Evolutionary conservation across 2,113 vertebrate species (phyloP).

Genomic region (Triplophysa tibetana): DNA sequence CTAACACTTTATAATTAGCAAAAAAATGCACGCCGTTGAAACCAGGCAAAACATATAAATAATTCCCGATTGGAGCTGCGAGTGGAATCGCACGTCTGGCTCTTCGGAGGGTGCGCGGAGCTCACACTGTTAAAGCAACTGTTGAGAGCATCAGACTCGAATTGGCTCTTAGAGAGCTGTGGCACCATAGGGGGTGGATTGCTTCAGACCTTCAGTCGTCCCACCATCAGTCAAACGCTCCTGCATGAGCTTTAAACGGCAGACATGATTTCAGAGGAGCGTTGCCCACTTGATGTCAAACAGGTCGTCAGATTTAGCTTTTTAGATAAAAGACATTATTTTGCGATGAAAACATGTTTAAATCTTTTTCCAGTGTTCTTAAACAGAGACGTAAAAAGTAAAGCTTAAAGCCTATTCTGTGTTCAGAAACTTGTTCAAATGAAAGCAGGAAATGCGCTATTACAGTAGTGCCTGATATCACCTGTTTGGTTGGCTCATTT

Average conservation of each 20-base stretch:
- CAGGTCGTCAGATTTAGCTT: not conserved
- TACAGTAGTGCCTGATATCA: too few relatives aligned
- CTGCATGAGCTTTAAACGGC: not conserved
- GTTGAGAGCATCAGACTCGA: conserved; percentile 35
- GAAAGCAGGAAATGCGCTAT: too few relatives aligned
- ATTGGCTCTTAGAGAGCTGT: conserved; percentile 40
- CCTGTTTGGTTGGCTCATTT: too few relatives aligned
- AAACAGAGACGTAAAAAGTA: too few relatives aligned
- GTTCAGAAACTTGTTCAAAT: too few relatives aligned
- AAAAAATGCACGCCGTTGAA: conserved; percentile 2
- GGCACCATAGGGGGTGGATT: conserved; percentile 39
- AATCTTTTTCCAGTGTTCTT: too few relatives aligned
- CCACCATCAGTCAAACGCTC: conserved; percentile 41
- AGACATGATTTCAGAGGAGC: conserved; percentile 13
- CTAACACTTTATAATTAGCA: conserved; percentile 39
- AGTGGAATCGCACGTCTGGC: conserved; percentile 30
- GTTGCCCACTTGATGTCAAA: conserved; percentile 21
- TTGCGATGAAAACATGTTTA: too few relatives aligned
- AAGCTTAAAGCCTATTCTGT: too few relatives aligned
- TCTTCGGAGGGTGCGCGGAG: conserved; percentile 31
- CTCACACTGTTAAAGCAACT: conserved; percentile 45
- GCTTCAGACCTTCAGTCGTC: conserved; percentile 27
- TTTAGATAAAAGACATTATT: not conserved
- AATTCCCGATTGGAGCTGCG: conserved; percentile 43
- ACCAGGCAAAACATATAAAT: conserved; percentile 47